Percentiles rank a stretch among this genome's conserved stretches.
These are phyloP conservation scores for Caenorhabditis wallacei DNA, from an alignment of 2,888 invertebrate genomes.

Conservation along the genomic window DNA sequence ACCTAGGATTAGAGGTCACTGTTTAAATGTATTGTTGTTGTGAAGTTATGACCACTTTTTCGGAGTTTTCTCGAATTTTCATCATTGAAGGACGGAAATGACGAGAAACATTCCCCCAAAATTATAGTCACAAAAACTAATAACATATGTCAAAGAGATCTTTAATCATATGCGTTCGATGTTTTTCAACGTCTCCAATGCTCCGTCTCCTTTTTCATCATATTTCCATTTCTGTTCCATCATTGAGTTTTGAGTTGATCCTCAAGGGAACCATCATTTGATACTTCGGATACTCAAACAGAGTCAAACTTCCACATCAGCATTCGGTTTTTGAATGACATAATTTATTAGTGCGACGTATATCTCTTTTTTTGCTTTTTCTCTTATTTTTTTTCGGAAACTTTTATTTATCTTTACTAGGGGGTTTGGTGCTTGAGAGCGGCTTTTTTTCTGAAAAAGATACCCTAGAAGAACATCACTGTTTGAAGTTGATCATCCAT, in stretches of 20 bases:
- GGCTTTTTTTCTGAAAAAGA: neutral
- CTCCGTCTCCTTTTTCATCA: conserved; percentile 3
- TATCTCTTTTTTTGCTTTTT: neutral
- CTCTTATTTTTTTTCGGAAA: neutral
- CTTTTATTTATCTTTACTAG: neutral
- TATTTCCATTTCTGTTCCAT: conserved; percentile 25
- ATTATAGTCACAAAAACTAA: neutral
- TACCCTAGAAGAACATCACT: neutral
- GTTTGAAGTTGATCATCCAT: conserved; percentile 32
- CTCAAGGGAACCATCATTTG: conserved; percentile 43
- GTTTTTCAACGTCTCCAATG: conserved; percentile 27
- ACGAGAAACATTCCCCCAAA: no score
- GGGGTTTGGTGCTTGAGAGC: neutral
- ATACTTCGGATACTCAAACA: conserved; percentile 37
- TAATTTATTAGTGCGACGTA: conserved; percentile 49
- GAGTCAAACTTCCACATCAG: conserved; percentile 26
- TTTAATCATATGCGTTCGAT: conserved; percentile 20
- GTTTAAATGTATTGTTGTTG: neutral
- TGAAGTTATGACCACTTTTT: no score
- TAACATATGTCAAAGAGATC: conserved; percentile 13
- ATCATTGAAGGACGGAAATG: neutral
- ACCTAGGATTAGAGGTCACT: conserved; percentile 1
- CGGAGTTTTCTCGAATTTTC: neutral
- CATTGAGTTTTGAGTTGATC: conserved; percentile 32
- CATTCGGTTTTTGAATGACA: conserved; percentile 24